Evolutionary conservation across 1,140 invertebrate genomes (phyloP).

Genomic region (Bombus impatiens): DNA sequence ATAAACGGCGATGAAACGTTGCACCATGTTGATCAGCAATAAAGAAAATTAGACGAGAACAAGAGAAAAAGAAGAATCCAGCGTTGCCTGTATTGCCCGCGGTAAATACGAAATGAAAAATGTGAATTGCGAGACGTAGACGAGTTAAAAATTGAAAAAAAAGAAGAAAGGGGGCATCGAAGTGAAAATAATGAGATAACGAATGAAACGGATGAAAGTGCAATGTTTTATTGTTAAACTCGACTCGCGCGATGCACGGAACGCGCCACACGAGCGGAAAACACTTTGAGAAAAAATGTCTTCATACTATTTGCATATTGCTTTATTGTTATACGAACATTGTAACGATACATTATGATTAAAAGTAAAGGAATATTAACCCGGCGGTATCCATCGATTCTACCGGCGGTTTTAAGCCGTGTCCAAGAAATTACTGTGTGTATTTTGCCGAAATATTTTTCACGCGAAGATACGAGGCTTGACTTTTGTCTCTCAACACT

Average conservation of each 20-base stretch:
- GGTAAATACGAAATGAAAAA: neutral
- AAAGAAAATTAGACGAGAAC: neutral
- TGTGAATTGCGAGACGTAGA: neutral
- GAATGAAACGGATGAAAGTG: conserved; percentile 45
- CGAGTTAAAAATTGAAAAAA: neutral
- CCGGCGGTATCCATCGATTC: conserved; percentile 57
- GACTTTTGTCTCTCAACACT: neutral
- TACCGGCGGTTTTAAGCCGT: conserved; percentile 47
- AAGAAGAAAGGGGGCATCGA: no score
- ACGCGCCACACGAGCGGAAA: conserved; percentile 57
- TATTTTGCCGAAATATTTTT: conserved; percentile 1
- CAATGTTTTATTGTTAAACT: conserved; percentile 65
- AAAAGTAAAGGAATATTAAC: conserved; percentile 53
- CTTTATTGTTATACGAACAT: conserved; percentile 70
- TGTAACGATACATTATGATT: conserved; percentile 68
- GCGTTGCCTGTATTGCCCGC: neutral
- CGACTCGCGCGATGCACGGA: conserved; percentile 58
- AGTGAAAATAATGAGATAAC: conserved; percentile 10
- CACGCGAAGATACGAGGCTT: neutral
- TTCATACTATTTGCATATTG: conserved; percentile 72
- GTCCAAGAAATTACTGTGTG: neutral
- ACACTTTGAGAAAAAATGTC: conserved; percentile 60
- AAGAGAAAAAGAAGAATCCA: neutral
- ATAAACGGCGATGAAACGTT: conserved; percentile 49
- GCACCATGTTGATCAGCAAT: conserved; percentile 52